Evolutionary conservation across 2,888 invertebrate genomes (phyloP).

Genomic region (Melanotus villosus): DNA sequence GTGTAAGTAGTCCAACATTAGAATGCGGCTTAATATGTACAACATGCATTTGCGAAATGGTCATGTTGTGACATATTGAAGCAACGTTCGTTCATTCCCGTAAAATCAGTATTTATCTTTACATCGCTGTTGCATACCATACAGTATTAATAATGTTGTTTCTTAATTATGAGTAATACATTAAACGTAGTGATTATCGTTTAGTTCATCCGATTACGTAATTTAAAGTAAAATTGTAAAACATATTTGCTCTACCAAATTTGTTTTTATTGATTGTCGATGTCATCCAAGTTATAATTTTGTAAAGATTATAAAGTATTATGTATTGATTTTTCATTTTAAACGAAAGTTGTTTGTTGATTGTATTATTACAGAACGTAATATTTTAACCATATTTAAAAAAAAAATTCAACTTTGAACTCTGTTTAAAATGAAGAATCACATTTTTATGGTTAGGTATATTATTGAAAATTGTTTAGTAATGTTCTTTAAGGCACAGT

Average conservation of each 20-base stretch:
- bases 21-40: constrained; percentile 4
- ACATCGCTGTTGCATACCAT: not conserved
- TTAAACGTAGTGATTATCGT: not conserved
- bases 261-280: too few species aligned
- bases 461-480: not conserved
- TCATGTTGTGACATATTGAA: constrained; percentile 22
- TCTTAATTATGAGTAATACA: not conserved
- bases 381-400: not conserved
- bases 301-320: not conserved
- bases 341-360: not conserved
- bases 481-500: too few species aligned
- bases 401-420: not conserved
- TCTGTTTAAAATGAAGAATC: constrained; percentile 9
- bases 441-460: not conserved
- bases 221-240: not conserved
- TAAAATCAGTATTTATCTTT: too few species aligned
- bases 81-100: not conserved
- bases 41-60: constrained; percentile 8
- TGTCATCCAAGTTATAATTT: too few species aligned
- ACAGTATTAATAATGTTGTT: not conserved
- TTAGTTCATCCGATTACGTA: not conserved
- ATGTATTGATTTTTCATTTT: not conserved
- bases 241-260: not conserved
- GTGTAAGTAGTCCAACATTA: not conserved
- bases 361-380: not conserved